Evolutionary conservation across 2,888 invertebrate species (phyloP), one percentile per base, ranked within the genome.

Genomic region (Proisotoma minuta): DNA sequence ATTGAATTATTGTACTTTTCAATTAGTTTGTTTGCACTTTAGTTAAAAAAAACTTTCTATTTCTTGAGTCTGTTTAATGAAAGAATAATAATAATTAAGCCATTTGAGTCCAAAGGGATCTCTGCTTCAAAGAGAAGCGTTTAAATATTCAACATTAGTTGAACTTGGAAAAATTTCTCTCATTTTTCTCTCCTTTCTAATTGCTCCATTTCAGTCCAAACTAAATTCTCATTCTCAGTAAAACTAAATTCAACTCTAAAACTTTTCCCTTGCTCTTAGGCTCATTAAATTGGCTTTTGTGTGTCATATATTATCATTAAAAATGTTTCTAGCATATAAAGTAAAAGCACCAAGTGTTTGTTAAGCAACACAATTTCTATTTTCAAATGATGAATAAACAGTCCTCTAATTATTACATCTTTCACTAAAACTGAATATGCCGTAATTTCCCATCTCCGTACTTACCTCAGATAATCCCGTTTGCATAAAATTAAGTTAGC

Each of bases 401-500:
- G n/a, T n/a, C n/a, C n/a, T n/a, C n/a, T n/a, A n/a, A n/a, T n/a
- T n/a, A n/a, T n/a, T n/a, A n/a, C n/a, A n/a, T n/a, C n/a, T n/a
- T n/a, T n/a, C n/a, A n/a, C n/a, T n/a, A n/a, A n/a, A n/a, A n/a
- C n/a, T n/a, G n/a, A n/a, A n/a, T n/a, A n/a, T n/a, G n/a, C n/a
- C n/a, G n/a, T n/a, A n/a, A n/a, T n/a, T n/a, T n/a, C n/a, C n/a
- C n/a, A n/a, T n/a, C n/a, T n/a, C n/a, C n/a, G n/a, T n/a, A n/a
- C n/a, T n/a, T n/a, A n/a, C 91, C 95, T 89, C 78, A 97, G 84
- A 81, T 97, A 97, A 79, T 97, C 96, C 77, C 95, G 83, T 80
- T 93, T 90, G 84, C 96, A 97, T 63, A 97, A 85, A 77, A 96
- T 91, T 72, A 96, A 85, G 79, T 96, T 94, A 69, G 95, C 95